Percentiles rank a stretch among this genome's conserved stretches.
phyloP scores from a whole-genome alignment of 2,113 vertebrate genomes.

The Muscicapa adusta region DNA sequence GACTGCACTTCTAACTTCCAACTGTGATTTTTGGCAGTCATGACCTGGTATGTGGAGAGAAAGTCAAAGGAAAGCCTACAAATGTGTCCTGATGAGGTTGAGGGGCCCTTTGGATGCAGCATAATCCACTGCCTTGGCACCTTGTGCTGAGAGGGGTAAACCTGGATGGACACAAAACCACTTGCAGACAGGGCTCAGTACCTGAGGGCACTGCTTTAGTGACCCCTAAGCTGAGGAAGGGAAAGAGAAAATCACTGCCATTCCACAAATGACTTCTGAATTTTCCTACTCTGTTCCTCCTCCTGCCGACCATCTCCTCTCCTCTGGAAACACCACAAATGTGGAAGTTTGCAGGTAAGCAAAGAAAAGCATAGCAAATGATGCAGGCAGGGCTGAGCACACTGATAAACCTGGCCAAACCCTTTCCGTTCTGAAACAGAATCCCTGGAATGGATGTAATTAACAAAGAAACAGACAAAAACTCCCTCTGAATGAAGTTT shows the following conservation, averaged over 20 bases:
- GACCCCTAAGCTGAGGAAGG: background rate
- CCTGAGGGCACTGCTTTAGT: background rate
- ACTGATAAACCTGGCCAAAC: background rate
- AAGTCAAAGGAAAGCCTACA: background rate
- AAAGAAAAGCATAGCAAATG: background rate
- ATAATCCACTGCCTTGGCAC: background rate
- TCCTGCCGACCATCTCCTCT: background rate
- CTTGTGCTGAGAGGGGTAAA: background rate
- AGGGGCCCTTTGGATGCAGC: background rate
- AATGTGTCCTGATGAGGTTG: background rate
- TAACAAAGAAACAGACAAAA: slow-evolving; percentile 35
- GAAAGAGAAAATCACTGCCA: background rate
- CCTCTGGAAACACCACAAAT: background rate
- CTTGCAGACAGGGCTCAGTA: background rate
- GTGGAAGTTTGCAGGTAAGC: background rate
- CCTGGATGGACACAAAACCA: background rate
- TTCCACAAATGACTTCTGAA: background rate
- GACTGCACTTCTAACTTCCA: background rate
- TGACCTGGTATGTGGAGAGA: background rate
- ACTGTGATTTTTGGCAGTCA: background rate
- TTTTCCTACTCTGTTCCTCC: background rate
- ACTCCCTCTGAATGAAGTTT: background rate
- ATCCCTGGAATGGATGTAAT: slow-evolving; percentile 8
- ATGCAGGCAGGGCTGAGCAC: background rate
- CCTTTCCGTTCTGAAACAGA: background rate